These are phyloP conservation scores for Microcebus ravelobensis DNA, from an alignment of 2,113 vertebrate genomes.

Conservation along the genomic window DNA sequence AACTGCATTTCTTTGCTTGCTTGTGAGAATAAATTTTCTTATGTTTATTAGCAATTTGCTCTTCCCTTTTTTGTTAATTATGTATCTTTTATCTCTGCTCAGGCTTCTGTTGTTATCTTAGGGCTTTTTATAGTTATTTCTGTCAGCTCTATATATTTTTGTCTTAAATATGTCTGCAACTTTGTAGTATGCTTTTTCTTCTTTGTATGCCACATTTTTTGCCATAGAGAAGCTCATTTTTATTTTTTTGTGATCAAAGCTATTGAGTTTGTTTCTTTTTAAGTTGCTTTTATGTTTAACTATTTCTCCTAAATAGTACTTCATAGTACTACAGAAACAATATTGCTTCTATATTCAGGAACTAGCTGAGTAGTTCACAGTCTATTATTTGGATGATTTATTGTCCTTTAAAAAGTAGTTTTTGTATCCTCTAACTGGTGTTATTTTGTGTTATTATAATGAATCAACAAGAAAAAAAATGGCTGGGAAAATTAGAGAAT, in stretches of 20 bases:
- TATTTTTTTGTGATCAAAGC: not conserved
- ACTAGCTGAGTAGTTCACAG: not conserved
- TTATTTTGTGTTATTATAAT: not conserved
- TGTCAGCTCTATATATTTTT: not conserved
- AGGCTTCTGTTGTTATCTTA: not conserved
- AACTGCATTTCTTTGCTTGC: slow-evolving; percentile 10
- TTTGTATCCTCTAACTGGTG: not conserved
- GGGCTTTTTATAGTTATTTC: slow-evolving; percentile 17
- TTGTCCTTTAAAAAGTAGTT: slow-evolving; percentile 21
- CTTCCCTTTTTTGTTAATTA: slow-evolving; percentile 9
- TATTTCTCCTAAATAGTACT: not conserved
- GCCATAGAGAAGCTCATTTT: not conserved
- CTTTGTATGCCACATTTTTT: slow-evolving; percentile 8
- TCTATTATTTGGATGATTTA: not conserved
- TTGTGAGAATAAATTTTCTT: not conserved
- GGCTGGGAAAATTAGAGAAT: not conserved
- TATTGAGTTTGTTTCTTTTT: not conserved
- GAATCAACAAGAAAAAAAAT: not conserved
- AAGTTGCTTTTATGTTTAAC: not conserved
- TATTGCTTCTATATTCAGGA: not conserved
- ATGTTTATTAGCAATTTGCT: not conserved
- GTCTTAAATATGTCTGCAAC: not conserved
- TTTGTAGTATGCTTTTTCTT: not conserved
- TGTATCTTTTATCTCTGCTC: not conserved
- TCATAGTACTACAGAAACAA: not conserved